These are phyloP conservation scores for Arbacia lixula DNA, from an alignment of 53 echinoderm and acorn worm genomes.

Conservation along the genomic window DNA sequence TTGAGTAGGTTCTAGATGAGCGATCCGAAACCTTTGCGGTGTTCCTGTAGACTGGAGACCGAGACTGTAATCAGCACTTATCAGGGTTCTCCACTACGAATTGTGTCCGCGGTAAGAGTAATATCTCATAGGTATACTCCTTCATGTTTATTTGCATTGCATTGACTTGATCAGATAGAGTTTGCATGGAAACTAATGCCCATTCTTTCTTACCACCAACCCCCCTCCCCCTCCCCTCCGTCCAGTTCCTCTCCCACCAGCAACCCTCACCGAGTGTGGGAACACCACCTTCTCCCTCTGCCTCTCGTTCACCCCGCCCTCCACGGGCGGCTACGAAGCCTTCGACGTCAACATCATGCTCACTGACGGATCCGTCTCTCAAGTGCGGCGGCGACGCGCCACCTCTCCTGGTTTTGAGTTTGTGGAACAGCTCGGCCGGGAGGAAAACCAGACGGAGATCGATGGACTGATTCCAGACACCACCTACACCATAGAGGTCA, in stretches of 20 bases:
- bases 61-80: no score
- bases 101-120: no score
- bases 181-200: no score
- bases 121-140: no score
- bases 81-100: no score
- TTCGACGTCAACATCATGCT: not conserved
- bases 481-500: not conserved
- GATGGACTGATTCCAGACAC: conserved; percentile 28
- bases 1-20: no score
- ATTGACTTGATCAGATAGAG: no score
- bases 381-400: not conserved
- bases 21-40: no score
- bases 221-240: no score
- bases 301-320: conserved; percentile 12
- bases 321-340: not conserved
- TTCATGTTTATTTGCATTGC: no score
- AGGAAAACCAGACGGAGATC: not conserved
- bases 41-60: no score
- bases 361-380: not conserved
- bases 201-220: no score
- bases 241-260: conserved; percentile 34
- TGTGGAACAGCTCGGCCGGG: not conserved
- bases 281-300: conserved; percentile 45
- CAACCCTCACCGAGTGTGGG: conserved; percentile 4
- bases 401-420: not conserved